Evolutionary conservation across 2,113 vertebrate genomes (phyloP).

Genomic region (Microtus ochrogaster): DNA sequence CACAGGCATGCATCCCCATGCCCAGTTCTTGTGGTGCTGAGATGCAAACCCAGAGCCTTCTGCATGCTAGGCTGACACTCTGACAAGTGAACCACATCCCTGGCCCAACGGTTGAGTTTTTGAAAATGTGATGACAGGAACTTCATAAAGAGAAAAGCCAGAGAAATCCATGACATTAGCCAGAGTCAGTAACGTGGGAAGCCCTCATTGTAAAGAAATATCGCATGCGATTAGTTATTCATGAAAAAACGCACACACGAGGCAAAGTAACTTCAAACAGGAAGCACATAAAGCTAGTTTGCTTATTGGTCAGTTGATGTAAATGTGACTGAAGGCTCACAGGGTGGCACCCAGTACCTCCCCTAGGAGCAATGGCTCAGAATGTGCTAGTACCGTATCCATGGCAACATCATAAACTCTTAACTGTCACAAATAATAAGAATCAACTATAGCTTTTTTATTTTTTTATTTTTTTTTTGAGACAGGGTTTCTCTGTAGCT

Average conservation of each 20-base stretch:
- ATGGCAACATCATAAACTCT: not conserved
- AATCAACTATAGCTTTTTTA: not conserved
- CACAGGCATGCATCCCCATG: not conserved
- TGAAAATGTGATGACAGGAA: not conserved
- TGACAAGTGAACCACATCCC: not conserved
- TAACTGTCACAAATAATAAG: not conserved
- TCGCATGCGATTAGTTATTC: not conserved
- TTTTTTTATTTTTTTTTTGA: too few relatives aligned
- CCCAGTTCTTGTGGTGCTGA: not conserved
- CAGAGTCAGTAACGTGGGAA: too few relatives aligned
- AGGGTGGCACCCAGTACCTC: fast-evolving
- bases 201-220: not conserved
- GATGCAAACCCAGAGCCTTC: not conserved
- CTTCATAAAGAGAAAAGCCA: not conserved
- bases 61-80: not conserved
- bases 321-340: not conserved
- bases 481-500: too few relatives aligned
- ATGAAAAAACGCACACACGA: not conserved
- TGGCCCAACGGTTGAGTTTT: not conserved
- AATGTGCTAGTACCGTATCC: fast-evolving
- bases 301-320: not conserved
- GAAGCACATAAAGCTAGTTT: not conserved
- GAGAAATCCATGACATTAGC: not conserved
- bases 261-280: not conserved
- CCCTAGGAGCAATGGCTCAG: fast-evolving